These are phyloP conservation scores for Pithys albifrons DNA, from an alignment of 2,113 vertebrate genomes.

Conservation along the genomic window DNA sequence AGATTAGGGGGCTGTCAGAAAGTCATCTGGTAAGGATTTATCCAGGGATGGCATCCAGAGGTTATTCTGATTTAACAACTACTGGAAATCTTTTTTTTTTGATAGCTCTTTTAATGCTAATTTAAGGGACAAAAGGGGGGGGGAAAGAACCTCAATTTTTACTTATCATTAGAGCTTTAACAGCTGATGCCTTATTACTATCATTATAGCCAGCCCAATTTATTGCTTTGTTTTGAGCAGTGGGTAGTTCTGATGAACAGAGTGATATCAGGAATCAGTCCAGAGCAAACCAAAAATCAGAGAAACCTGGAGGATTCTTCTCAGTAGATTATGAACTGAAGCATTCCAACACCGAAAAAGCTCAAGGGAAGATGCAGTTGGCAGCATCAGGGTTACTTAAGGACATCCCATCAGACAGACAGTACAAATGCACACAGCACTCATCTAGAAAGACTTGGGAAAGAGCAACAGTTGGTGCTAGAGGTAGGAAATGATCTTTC, in stretches of 20 bases:
- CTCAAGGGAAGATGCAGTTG: not conserved
- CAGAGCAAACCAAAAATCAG: not conserved
- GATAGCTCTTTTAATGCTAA: not conserved
- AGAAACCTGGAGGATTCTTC: not conserved
- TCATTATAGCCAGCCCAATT: not conserved
- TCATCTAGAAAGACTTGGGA: not conserved
- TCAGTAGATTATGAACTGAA: not conserved
- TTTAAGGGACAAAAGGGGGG: not conserved
- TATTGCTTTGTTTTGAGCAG: not conserved
- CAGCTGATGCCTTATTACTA: not conserved
- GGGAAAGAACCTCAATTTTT: not conserved
- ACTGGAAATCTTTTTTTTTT: not conserved
- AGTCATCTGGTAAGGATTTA: not conserved
- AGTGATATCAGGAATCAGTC: not conserved
- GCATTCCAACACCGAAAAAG: not conserved
- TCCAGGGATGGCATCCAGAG: not conserved
- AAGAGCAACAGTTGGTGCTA: not conserved
- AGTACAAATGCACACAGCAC: not conserved
- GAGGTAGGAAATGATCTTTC: not conserved
- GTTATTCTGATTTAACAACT: not conserved
- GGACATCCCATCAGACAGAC: not conserved
- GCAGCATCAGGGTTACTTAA: not conserved
- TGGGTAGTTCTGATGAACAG: not conserved
- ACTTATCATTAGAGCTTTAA: not conserved
- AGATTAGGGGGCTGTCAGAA: not conserved